Percentiles rank a stretch among this genome's conserved stretches.
Conservation (phyloP, 2,888 invertebrate species). For the Lysandra coridon region DNA sequence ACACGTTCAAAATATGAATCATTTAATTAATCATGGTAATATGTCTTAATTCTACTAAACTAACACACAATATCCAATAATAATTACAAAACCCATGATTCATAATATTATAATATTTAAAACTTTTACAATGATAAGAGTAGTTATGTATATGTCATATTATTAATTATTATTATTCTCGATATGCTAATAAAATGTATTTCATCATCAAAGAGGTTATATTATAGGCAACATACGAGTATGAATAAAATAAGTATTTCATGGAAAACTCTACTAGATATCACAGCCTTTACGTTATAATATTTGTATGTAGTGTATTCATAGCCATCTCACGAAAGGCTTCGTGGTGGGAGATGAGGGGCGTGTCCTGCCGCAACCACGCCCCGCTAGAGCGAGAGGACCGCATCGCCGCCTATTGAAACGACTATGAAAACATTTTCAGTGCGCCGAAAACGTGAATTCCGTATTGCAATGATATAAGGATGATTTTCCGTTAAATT, state of each 20-base stretch:
- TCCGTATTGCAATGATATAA: slow-evolving; percentile 46
- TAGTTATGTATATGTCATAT: background rate
- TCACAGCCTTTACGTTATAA: slow-evolving; percentile 25
- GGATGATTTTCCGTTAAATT: slow-evolving; percentile 46
- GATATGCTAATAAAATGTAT: background rate
- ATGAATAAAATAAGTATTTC: slow-evolving; percentile 24
- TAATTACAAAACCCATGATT: background rate
- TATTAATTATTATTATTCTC: background rate
- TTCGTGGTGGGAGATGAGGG: slow-evolving; percentile 49
- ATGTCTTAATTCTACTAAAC: background rate
- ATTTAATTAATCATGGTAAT: background rate
- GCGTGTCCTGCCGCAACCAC: slow-evolving; percentile 63
- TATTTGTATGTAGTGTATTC: slow-evolving; percentile 38
- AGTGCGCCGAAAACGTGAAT: slow-evolving; percentile 37
- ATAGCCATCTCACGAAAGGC: slow-evolving; percentile 44
- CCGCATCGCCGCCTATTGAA: slow-evolving; percentile 65
- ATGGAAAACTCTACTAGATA: slow-evolving; percentile 14
- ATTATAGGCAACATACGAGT: background rate
- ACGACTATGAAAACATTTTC: slow-evolving; percentile 48
- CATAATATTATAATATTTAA: background rate
- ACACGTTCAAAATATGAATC: background rate
- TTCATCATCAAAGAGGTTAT: background rate
- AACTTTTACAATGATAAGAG: background rate
- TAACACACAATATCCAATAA: background rate
- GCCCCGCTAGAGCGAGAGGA: slow-evolving; percentile 68